Evolutionary conservation across 2,113 vertebrate species (phyloP).

Genomic region (Spea bombifrons): DNA sequence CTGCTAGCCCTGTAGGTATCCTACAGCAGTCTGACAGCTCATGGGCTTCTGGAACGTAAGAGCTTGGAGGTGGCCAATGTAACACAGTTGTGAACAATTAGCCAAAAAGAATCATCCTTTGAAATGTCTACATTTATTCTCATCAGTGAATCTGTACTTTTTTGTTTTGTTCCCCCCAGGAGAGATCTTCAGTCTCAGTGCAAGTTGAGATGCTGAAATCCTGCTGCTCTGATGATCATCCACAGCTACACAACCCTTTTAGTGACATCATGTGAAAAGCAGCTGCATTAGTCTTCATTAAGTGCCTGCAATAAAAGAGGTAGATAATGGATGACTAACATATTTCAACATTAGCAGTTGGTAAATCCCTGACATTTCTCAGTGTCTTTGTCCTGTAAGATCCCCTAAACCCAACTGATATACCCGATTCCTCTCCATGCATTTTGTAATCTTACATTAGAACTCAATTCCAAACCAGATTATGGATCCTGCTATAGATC

Average conservation of each 20-base stretch:
- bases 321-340: conserved; percentile 69
- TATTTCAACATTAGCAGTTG: conserved; percentile 58
- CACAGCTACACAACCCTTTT: conserved; percentile 43
- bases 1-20: conserved; percentile 54
- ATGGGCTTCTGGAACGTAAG: conserved; percentile 51
- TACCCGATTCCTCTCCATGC: conserved; percentile 7
- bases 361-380: conserved; percentile 63
- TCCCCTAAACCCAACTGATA: conserved; percentile 54
- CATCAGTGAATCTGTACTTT: conserved; percentile 36
- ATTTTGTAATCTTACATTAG: too few relatives aligned
- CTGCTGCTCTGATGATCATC: conserved; percentile 45
- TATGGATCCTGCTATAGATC: too few relatives aligned
- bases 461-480: too few relatives aligned
- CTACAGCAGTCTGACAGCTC: conserved; percentile 55
- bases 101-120: conserved; percentile 41
- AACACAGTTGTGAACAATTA: conserved; percentile 45
- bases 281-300: conserved; percentile 63
- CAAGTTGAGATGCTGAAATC: conserved; percentile 38
- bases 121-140: conserved; percentile 24
- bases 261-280: conserved; percentile 54
- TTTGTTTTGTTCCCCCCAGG: conserved; percentile 29
- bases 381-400: conserved; percentile 52
- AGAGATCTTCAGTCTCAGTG: conserved; percentile 46
- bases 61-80: conserved; percentile 34
- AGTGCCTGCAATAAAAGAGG: conserved; percentile 71